A percentile compares a stretch with the other conserved stretches of the same genome.
phyloP scores from a whole-genome alignment of 23 tunicate genomes.

The Aplidium turbinatum region DNA sequence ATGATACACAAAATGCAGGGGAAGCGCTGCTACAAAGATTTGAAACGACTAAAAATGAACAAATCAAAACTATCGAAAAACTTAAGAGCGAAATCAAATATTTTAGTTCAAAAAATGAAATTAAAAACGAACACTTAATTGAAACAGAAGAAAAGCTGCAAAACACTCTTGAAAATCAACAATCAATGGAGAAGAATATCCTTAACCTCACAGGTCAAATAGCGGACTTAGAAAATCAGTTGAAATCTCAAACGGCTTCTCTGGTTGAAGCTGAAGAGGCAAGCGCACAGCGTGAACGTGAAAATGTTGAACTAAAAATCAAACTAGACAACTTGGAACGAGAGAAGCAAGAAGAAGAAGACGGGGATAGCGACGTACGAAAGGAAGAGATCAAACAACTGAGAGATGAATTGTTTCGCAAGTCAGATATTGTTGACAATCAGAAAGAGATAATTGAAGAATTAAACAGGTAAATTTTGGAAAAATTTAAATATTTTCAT shows the following conservation, averaged over 20 bases:
- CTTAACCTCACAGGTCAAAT: no score
- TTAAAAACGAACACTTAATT: background rate
- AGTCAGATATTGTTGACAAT: no score
- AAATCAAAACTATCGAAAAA: constrained; percentile 7
- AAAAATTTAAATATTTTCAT: no score
- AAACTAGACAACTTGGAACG: constrained; percentile 31
- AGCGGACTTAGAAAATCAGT: no score
- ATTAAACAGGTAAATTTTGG: no score
- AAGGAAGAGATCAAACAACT: background rate
- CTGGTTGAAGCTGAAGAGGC: no score
- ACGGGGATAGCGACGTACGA: background rate
- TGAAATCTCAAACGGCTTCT: no score
- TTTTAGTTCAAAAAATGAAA: background rate
- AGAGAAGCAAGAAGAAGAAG: constrained; percentile 13
- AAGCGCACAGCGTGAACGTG: no score
- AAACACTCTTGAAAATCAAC: background rate
- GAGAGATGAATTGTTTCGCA: background rate
- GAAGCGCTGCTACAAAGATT: constrained; percentile 26
- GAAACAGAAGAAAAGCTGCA: background rate
- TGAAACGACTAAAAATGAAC: constrained; percentile 27
- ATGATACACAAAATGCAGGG: constrained; percentile 36
- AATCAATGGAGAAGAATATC: background rate
- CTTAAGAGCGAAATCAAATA: constrained; percentile 2
- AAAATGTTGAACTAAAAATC: constrained; percentile 27
- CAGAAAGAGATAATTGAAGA: no score